phyloP scores from a whole-genome alignment of 2,888 invertebrate genomes.

The Cinara cedri region DNA sequence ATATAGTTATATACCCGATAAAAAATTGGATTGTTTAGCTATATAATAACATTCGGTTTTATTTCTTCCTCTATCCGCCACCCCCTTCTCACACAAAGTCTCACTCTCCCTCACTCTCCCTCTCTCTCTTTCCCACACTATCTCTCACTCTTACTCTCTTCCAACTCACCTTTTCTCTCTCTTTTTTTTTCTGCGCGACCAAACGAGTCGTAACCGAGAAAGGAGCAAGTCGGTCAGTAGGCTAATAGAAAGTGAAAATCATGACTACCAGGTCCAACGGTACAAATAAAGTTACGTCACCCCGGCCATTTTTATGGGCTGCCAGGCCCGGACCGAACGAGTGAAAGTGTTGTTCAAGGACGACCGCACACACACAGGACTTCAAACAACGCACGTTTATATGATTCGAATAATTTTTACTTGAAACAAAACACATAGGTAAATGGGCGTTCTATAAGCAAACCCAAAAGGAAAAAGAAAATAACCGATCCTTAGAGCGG shows the following conservation, averaged over 20 bases:
- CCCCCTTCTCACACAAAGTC: background rate
- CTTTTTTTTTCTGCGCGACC: conserved; percentile 25
- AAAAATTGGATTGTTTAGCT: conserved; percentile 44
- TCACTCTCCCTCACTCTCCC: background rate
- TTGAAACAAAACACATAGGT: conserved; percentile 42
- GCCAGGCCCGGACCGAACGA: conserved; percentile 53
- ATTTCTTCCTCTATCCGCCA: conserved; percentile 1
- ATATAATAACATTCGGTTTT: conserved; percentile 26
- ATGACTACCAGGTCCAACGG: conserved; percentile 56
- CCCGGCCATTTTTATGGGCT: conserved; percentile 55
- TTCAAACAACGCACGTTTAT: conserved; percentile 40
- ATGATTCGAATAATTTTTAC: conserved; percentile 48
- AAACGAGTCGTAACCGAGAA: conserved; percentile 54
- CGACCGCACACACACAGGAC: conserved; percentile 49
- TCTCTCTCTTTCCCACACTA: conserved; percentile 8
- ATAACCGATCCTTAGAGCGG: background rate
- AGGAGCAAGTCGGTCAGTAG: conserved; percentile 57
- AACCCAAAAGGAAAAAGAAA: conserved; percentile 30
- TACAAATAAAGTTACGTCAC: conserved; percentile 55
- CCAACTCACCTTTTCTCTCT: conserved; percentile 31
- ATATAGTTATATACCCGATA: conserved; percentile 9
- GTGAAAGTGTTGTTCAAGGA: conserved; percentile 57
- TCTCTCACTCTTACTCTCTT: conserved; percentile 34
- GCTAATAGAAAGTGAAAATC: conserved; percentile 57
- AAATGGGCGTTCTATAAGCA: conserved; percentile 10